Evolutionary conservation across 2,888 invertebrate species (phyloP).

Genomic region (Agonum fuliginosum): DNA sequence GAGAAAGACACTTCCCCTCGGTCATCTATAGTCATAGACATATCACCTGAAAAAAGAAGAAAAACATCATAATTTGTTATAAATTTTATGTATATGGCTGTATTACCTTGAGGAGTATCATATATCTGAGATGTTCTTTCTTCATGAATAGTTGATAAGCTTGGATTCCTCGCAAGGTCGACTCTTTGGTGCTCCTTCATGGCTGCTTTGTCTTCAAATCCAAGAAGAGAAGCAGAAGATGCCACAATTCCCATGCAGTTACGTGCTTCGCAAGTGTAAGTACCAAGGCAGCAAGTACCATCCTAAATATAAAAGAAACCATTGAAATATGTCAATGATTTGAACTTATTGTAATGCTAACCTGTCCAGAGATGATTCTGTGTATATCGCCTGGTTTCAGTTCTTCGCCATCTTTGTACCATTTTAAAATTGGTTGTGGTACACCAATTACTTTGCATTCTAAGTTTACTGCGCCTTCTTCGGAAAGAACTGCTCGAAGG

Average conservation of each 20-base stretch:
- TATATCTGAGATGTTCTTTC: slow-evolving; percentile 92
- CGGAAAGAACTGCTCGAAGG: slow-evolving; percentile 88
- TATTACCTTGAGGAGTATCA: slow-evolving; percentile 83
- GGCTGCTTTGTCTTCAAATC: slow-evolving; percentile 85
- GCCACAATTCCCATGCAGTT: slow-evolving; percentile 94
- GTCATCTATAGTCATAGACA: slow-evolving; percentile 83
- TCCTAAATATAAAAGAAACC: slow-evolving; percentile 72
- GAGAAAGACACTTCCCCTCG: slow-evolving; percentile 92
- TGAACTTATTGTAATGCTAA: too few species aligned
- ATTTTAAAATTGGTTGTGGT: slow-evolving; percentile 91
- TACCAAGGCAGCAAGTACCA: slow-evolving; percentile 91
- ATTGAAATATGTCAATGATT: background rate
- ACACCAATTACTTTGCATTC: slow-evolving; percentile 96
- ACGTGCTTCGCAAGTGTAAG: slow-evolving; percentile 92
- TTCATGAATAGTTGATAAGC: slow-evolving; percentile 92
- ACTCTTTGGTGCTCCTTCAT: slow-evolving; percentile 74
- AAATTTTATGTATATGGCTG: too few species aligned
- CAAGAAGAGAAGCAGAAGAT: slow-evolving; percentile 90
- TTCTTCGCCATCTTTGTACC: slow-evolving; percentile 94
- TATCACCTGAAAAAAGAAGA: slow-evolving; percentile 68
- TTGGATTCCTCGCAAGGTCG: slow-evolving; percentile 83
- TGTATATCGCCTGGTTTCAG: slow-evolving; percentile 94
- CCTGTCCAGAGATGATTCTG: slow-evolving; percentile 89
- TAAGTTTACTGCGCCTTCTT: slow-evolving; percentile 92
- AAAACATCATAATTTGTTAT: too few species aligned